These are phyloP conservation scores for Marcusenius ussheri DNA, from an alignment of 2,113 vertebrate species.

Conservation along the genomic window DNA sequence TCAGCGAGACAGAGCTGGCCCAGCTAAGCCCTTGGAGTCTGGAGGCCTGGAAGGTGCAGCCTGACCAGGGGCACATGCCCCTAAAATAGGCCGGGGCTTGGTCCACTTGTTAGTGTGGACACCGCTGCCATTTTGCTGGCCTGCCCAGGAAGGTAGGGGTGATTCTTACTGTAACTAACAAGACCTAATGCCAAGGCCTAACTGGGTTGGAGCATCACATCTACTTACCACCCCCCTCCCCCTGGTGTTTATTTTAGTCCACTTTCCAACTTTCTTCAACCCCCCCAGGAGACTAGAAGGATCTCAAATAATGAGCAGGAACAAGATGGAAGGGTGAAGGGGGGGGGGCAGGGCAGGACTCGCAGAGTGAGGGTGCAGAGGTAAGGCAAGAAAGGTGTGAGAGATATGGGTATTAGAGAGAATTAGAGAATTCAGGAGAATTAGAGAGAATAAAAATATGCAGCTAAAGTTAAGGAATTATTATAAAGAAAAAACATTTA, in stretches of 20 bases:
- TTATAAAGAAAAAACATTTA: neutral
- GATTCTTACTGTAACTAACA: neutral
- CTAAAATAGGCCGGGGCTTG: neutral
- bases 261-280: neutral
- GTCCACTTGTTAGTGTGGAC: neutral
- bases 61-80: neutral
- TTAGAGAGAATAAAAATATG: neutral
- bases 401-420: neutral
- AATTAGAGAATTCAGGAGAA: neutral
- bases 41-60: neutral
- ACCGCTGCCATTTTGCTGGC: neutral
- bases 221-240: neutral
- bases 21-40: neutral
- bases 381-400: neutral
- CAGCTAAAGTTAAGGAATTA: neutral
- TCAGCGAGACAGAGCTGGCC: neutral
- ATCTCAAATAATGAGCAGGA: neutral
- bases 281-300: neutral
- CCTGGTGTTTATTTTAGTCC: neutral
- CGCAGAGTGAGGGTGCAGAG: no score
- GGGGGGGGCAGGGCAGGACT: neutral
- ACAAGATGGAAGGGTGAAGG: neutral
- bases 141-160: neutral
- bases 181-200: neutral
- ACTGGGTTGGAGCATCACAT: neutral